Evolutionary conservation across 2,113 vertebrate genomes (phyloP).

Genomic region (Cheilinus undulatus): DNA sequence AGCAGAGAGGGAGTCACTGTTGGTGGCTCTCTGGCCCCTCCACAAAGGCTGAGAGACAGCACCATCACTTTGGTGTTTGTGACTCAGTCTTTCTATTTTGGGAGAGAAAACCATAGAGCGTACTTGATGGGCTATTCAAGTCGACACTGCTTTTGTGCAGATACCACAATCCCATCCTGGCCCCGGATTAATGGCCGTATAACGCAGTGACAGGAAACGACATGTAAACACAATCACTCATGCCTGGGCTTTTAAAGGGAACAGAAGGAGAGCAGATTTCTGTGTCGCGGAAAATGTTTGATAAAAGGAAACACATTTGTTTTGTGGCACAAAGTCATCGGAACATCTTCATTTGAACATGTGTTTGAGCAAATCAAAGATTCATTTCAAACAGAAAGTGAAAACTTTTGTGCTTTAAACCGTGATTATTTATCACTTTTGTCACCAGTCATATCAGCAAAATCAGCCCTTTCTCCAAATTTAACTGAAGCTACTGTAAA

Average conservation of each 20-base stretch:
- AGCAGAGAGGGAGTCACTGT: slow-evolving; percentile 52
- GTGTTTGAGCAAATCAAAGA: slow-evolving; percentile 4
- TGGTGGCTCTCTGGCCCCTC: slow-evolving; percentile 32
- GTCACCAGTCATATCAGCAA: slow-evolving; percentile 10
- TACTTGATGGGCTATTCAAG: slow-evolving; percentile 65
- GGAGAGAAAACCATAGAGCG: slow-evolving; percentile 52
- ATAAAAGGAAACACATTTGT: slow-evolving; percentile 29
- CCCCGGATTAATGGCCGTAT: slow-evolving; percentile 49
- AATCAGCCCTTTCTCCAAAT: slow-evolving; percentile 33
- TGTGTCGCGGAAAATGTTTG: slow-evolving; percentile 63
- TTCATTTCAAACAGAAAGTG: slow-evolving; percentile 19
- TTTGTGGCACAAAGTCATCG: slow-evolving; percentile 35
- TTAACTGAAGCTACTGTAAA: slow-evolving; percentile 16
- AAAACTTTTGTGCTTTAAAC: slow-evolving; percentile 21
- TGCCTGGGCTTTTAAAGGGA: slow-evolving; percentile 34
- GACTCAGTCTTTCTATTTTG: slow-evolving; percentile 76
- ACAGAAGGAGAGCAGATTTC: slow-evolving; percentile 40
- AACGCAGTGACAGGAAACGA: slow-evolving; percentile 46
- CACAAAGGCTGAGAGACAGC: slow-evolving; percentile 40
- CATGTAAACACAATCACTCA: slow-evolving; percentile 53
- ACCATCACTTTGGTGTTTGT: slow-evolving; percentile 52
- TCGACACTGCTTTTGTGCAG: slow-evolving; percentile 62
- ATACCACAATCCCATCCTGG: slow-evolving; percentile 49
- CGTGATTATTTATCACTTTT: slow-evolving; percentile 30
- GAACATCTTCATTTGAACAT: slow-evolving; percentile 14